Conservation (phyloP, 2,888 invertebrate species). For the Rhogogaster chlorosoma region DNA sequence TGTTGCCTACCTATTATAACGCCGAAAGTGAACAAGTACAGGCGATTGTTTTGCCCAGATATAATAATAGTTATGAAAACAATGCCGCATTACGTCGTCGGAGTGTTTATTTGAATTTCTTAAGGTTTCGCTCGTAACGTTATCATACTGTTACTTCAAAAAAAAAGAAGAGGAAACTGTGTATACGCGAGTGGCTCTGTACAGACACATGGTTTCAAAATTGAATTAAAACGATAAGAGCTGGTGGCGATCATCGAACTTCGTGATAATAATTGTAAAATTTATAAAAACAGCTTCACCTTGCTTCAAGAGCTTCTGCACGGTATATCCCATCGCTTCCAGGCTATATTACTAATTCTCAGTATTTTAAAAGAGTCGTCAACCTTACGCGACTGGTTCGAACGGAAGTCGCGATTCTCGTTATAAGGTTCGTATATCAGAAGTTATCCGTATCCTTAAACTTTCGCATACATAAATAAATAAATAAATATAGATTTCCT, state of each 20-base stretch:
- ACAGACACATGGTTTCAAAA: no score
- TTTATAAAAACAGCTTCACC: neutral
- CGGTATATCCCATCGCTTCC: neutral
- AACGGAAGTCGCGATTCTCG: constrained; percentile 15
- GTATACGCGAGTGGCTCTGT: no score
- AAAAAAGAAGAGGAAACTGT: no score
- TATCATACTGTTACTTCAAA: no score
- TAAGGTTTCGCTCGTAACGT: no score
- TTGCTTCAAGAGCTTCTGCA: neutral
- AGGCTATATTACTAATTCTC: neutral
- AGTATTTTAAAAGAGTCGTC: constrained; percentile 1
- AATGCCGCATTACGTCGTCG: neutral
- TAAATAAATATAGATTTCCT: neutral
- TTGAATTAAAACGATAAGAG: no score
- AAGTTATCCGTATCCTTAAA: neutral
- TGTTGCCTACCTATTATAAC: no score
- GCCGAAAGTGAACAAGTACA: no score
- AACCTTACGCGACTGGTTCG: neutral
- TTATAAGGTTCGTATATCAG: constrained; percentile 1
- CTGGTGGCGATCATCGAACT: no score
- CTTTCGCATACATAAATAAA: neutral
- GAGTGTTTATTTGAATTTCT: neutral
- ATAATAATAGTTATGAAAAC: neutral
- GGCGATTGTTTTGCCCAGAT: neutral
- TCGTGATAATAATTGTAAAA: neutral